Evolutionary conservation across 1,140 invertebrate genomes (phyloP).

Genomic region (Drosophila albomicans): DNA sequence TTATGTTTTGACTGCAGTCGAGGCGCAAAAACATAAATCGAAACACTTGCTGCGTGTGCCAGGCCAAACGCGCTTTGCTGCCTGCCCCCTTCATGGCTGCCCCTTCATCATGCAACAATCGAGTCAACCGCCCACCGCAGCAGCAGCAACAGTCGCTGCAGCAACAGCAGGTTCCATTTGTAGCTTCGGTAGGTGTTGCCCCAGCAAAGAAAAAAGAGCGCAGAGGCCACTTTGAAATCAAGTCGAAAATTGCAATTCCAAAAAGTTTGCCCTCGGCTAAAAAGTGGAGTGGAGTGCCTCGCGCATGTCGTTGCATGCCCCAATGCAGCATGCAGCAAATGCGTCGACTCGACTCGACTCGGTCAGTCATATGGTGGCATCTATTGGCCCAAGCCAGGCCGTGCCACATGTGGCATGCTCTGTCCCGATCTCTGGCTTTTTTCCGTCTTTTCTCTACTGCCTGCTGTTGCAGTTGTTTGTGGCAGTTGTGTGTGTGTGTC

Average conservation of each 20-base stretch:
- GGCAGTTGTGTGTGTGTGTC: conserved; percentile 56
- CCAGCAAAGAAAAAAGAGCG: conserved; percentile 20
- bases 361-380: conserved; percentile 74
- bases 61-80: background rate
- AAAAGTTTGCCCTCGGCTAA: conserved; percentile 79
- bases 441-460: conserved; percentile 17
- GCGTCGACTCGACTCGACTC: conserved; percentile 26
- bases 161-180: conserved; percentile 67
- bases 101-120: conserved; percentile 18
- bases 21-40: conserved; percentile 83
- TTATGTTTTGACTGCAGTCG: conserved; percentile 53
- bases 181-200: conserved; percentile 72
- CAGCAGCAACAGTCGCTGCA: conserved; percentile 24
- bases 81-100: conserved; percentile 2
- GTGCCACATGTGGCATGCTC: conserved; percentile 62
- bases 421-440: conserved; percentile 30
- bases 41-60: conserved; percentile 74
- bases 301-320: conserved; percentile 18
- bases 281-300: conserved; percentile 56
- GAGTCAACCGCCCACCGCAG: conserved; percentile 42
- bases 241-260: conserved; percentile 84
- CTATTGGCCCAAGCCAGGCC: conserved; percentile 53
- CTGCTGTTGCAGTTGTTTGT: conserved; percentile 39
- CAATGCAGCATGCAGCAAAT: background rate
- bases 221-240: conserved; percentile 68